Conservation (phyloP, 2,888 invertebrate genomes). For the Selenia dentaria region DNA sequence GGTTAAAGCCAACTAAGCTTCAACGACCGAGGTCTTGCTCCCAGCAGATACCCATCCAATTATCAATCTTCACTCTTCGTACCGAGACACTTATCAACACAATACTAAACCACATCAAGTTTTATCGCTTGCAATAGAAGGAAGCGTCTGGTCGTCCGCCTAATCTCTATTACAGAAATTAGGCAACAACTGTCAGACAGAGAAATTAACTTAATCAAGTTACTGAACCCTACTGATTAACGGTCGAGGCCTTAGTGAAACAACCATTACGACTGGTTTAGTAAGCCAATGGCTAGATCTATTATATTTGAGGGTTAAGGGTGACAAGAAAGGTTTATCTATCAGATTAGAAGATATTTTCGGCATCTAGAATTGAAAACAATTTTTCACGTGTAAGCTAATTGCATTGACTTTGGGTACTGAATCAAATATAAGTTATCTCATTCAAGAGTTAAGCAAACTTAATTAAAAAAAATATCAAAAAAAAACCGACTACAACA, state of each 20-base stretch:
- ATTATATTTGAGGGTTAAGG: neutral
- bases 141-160: slow-evolving; percentile 27
- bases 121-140: slow-evolving; percentile 26
- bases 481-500: no score
- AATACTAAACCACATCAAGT: slow-evolving; percentile 12
- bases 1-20: no score
- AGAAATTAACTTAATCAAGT: slow-evolving; percentile 38
- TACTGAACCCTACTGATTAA: slow-evolving; percentile 36
- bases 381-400: no score
- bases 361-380: no score
- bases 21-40: no score
- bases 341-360: no score
- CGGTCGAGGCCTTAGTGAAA: slow-evolving; percentile 26
- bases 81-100: neutral
- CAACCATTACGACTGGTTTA: slow-evolving; percentile 37
- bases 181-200: slow-evolving; percentile 37
- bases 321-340: neutral
- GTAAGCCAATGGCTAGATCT: slow-evolving; percentile 6
- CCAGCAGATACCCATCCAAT: no score
- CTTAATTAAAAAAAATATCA: no score
- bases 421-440: no score
- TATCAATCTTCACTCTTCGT: no score
- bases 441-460: no score
- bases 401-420: no score
- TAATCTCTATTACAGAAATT: slow-evolving; percentile 35